Evolutionary conservation across 2,797 vertebrate genomes (phyloP).

Genomic region (Cuniculus paca): DNA sequence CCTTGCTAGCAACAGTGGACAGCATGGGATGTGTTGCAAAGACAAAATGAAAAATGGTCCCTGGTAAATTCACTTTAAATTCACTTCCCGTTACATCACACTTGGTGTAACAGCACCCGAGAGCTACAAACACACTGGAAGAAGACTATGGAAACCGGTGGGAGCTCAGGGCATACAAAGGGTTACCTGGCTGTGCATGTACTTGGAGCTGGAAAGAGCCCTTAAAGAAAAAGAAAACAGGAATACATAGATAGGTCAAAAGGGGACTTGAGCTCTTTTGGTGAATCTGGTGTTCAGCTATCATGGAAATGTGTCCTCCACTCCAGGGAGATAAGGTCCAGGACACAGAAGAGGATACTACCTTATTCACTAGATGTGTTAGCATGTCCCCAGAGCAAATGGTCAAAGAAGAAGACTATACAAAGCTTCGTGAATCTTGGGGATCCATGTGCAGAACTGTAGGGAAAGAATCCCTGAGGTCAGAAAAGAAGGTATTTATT

Average conservation of each 20-base stretch:
- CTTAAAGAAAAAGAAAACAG: not conserved
- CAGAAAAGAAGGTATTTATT: not conserved
- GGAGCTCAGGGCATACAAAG: not conserved
- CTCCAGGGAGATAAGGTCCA: not conserved
- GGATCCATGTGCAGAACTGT: not conserved
- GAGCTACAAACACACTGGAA: not conserved
- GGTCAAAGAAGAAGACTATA: not conserved
- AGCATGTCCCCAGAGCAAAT: not conserved
- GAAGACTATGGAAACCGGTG: not conserved
- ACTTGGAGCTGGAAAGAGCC: not conserved
- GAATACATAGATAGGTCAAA: not conserved
- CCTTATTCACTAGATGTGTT: not conserved
- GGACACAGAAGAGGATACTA: not conserved
- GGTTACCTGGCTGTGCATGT: not conserved
- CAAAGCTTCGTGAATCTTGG: not conserved
- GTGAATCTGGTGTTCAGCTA: not conserved
- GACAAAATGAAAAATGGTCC: slow-evolving; percentile 17
- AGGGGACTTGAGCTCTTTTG: not conserved
- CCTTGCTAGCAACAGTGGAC: not conserved
- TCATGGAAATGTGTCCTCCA: not conserved
- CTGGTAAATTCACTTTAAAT: not conserved
- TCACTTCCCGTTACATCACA: not conserved
- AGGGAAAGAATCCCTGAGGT: not conserved
- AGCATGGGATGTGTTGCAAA: not conserved
- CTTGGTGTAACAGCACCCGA: not conserved